phyloP scores from a whole-genome alignment of 2,888 invertebrate genomes.

The Anoncus sp. region DNA sequence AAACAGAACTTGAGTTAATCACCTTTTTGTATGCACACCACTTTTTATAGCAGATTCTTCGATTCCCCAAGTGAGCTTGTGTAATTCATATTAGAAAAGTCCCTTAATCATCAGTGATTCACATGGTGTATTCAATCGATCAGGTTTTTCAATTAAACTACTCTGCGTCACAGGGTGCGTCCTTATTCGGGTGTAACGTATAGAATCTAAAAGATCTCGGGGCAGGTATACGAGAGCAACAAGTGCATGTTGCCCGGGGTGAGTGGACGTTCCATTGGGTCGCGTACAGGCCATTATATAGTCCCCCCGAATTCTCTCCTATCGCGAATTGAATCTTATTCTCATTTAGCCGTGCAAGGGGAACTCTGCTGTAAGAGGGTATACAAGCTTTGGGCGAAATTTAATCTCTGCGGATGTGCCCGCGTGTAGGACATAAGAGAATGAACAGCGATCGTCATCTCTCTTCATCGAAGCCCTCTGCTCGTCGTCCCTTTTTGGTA shows the following conservation, averaged over 20 bases:
- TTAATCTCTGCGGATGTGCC: conserved; percentile 38
- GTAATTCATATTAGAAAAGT: not conserved
- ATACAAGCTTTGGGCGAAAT: conserved; percentile 45
- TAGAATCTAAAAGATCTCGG: conserved; percentile 14
- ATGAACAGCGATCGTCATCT: not conserved
- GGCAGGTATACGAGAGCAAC: conserved; percentile 16
- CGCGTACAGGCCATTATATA: conserved; percentile 48
- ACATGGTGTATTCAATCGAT: not conserved
- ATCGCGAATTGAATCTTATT: conserved; percentile 77
- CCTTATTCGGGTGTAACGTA: not conserved
- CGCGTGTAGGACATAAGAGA: not conserved
- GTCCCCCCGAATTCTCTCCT: conserved; percentile 60
- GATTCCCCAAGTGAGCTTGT: not conserved
- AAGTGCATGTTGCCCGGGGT: conserved; percentile 10
- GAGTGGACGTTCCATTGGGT: conserved; percentile 26
- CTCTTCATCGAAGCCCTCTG: not conserved
- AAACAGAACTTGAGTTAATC: too few relatives aligned
- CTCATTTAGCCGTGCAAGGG: conserved; percentile 60
- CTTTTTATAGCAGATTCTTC: too few relatives aligned
- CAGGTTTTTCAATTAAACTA: conserved; percentile 19
- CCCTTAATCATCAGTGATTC: conserved; percentile 2
- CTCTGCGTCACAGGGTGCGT: not conserved
- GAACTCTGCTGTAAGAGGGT: conserved; percentile 7
- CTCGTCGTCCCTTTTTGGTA: conserved; percentile 10
- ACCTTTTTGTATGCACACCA: too few relatives aligned